phyloP scores from a whole-genome alignment of 2,888 invertebrate species.

The Dasysyrphus albostriatus region DNA sequence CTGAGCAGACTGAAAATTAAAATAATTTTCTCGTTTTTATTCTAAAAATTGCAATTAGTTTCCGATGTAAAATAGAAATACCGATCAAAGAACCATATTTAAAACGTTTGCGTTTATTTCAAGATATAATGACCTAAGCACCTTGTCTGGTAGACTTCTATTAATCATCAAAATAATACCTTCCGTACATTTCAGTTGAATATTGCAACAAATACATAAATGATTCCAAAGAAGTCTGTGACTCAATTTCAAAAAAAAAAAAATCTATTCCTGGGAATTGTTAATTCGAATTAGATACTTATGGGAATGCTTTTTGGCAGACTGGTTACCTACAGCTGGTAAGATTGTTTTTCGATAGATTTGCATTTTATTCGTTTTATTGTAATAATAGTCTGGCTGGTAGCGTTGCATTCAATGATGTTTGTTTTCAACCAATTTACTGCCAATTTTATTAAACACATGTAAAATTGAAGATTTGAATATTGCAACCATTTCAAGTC shows the following conservation, averaged over 20 bases:
- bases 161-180: background rate
- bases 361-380: slow-evolving; percentile 5
- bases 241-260: background rate
- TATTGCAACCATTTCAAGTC: no score
- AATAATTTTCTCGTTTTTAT: slow-evolving; percentile 14
- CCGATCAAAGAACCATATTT: background rate
- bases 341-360: slow-evolving; percentile 14
- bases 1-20: background rate
- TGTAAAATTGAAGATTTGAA: no score
- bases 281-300: background rate
- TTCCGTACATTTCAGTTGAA: background rate
- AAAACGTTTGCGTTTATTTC: background rate
- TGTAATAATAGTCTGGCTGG: background rate
- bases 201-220: background rate
- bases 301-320: background rate
- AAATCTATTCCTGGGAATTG: slow-evolving; percentile 11
- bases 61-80: background rate
- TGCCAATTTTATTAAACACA: no score
- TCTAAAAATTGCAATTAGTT: slow-evolving; percentile 1
- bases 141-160: background rate
- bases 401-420: background rate
- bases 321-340: background rate
- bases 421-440: background rate
- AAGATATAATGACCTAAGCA: slow-evolving; percentile 7
- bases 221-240: slow-evolving; percentile 3